These are phyloP conservation scores for Gallinago paraguaiae DNA, from an alignment of 2,113 vertebrate species.

Conservation along the genomic window DNA sequence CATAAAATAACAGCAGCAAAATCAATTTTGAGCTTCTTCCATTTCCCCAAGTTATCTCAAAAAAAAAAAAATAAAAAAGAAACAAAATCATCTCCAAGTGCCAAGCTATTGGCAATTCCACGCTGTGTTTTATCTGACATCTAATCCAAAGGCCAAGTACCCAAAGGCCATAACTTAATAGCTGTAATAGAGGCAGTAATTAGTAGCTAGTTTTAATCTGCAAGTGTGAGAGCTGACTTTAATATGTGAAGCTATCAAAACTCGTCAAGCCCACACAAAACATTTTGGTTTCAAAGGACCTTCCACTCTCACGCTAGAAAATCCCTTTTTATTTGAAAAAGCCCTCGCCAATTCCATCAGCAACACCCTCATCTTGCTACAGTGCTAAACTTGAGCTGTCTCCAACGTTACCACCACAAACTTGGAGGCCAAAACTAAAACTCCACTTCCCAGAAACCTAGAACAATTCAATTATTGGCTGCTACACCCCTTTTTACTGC, in stretches of 20 bases:
- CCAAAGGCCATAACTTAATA: background rate
- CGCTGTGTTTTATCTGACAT: background rate
- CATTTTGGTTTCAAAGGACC: background rate
- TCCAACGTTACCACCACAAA: background rate
- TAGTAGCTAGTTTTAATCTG: background rate
- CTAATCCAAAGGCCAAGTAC: background rate
- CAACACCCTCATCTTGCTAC: background rate
- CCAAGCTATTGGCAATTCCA: background rate
- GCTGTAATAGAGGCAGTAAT: background rate
- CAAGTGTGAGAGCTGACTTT: background rate
- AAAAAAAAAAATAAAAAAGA: background rate
- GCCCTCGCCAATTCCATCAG: background rate
- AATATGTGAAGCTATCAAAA: background rate
- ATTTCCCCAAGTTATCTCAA: background rate
- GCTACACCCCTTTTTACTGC: conserved; percentile 34
- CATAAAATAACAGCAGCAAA: background rate
- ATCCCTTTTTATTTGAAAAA: background rate
- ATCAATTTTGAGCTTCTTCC: background rate
- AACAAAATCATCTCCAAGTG: background rate
- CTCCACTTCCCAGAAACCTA: background rate
- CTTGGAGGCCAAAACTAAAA: background rate
- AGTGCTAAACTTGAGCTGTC: background rate
- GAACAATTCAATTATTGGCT: background rate
- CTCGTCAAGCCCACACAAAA: background rate
- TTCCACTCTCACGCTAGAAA: background rate